A percentile compares a stretch with the other conserved stretches of the same genome.
Evolutionary conservation across 2,797 vertebrate genomes (phyloP).

Genomic region (Halcyon smyrnensis): DNA sequence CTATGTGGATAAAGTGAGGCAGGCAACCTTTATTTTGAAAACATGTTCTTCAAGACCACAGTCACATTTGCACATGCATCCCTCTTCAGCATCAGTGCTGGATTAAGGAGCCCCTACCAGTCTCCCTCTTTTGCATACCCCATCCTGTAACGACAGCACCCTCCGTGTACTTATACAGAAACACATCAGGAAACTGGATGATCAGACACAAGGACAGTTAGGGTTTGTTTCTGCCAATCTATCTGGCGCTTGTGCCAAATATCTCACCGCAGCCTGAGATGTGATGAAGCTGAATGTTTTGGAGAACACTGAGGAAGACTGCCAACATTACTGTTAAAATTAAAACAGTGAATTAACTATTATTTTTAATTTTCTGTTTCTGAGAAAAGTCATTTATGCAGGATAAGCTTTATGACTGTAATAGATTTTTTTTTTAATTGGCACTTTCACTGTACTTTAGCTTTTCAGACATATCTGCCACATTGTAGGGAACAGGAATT

Average conservation of each 20-base stretch:
- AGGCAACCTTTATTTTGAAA: not conserved
- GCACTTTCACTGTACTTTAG: not conserved
- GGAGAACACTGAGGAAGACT: not conserved
- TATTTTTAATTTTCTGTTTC: not conserved
- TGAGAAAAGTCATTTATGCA: not conserved
- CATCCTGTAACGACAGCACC: not conserved
- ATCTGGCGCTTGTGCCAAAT: not conserved
- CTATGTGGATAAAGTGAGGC: not conserved
- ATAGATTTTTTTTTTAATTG: not conserved
- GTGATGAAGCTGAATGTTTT: not conserved
- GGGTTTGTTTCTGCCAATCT: not conserved
- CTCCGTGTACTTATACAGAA: not conserved
- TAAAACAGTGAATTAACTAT: not conserved
- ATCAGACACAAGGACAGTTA: not conserved
- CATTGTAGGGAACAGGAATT: not conserved
- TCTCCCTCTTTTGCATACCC: not conserved
- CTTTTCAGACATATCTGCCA: not conserved
- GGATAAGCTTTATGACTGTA: not conserved
- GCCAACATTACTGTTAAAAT: not conserved
- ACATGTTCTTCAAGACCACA: not conserved
- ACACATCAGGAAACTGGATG: fast-evolving
- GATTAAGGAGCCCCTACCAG: not conserved
- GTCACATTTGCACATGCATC: not conserved
- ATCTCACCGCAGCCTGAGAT: not conserved
- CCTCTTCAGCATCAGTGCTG: not conserved